phyloP scores from a whole-genome alignment of 2,113 vertebrate species.

The Morone saxatilis region DNA sequence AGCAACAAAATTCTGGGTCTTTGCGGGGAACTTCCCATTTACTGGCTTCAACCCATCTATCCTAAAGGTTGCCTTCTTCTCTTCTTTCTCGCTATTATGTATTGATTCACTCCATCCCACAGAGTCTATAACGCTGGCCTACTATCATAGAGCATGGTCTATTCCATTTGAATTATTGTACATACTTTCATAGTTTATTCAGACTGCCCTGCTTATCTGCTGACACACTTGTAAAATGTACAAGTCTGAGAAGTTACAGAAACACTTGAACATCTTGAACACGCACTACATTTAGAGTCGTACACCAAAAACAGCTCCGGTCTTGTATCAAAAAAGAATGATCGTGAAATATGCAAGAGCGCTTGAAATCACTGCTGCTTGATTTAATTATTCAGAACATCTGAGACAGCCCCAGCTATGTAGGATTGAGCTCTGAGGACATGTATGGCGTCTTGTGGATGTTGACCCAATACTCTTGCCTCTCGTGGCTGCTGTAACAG shows the following conservation, averaged over 20 bases:
- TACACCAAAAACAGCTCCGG: conserved; percentile 48
- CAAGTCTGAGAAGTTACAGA: conserved; percentile 50
- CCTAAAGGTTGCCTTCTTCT: conserved; percentile 87
- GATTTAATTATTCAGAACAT: conserved; percentile 80
- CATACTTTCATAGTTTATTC: conserved; percentile 31
- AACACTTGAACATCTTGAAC: conserved; percentile 61
- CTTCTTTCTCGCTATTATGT: background rate
- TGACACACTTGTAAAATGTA: conserved; percentile 65
- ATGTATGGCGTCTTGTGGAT: conserved; percentile 71
- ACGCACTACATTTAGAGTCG: conserved; percentile 57
- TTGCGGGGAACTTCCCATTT: conserved; percentile 91
- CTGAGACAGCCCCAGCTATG: conserved; percentile 70
- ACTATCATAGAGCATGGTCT: background rate
- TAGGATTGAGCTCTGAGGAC: conserved; percentile 78
- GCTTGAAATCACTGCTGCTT: conserved; percentile 79
- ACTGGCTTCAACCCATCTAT: conserved; percentile 91
- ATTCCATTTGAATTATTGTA: conserved; percentile 10
- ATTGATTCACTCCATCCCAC: background rate
- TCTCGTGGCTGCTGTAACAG: conserved; percentile 81
- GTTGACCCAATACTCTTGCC: conserved; percentile 79
- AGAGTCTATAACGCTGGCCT: conserved; percentile 1
- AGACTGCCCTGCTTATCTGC: conserved; percentile 58
- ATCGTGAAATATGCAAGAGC: conserved; percentile 79
- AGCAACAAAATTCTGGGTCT: conserved; percentile 92
- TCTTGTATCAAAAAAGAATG: conserved; percentile 77